A percentile compares a stretch with the other conserved stretches of the same genome.
Evolutionary conservation across 2,888 invertebrate species (phyloP).

Genomic region (Rhimphoctona megacephalus): DNA sequence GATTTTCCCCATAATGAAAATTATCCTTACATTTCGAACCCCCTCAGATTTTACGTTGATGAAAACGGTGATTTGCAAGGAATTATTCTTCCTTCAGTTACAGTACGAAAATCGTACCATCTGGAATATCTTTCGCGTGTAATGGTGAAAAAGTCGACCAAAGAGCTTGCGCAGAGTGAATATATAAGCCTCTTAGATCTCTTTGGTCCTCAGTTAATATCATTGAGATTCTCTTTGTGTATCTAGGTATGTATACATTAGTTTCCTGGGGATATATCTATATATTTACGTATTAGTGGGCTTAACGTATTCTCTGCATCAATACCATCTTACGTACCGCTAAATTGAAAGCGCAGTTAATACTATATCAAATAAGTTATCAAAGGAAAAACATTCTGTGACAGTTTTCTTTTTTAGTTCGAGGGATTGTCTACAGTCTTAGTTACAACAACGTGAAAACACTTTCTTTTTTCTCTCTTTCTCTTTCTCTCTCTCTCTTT

Average conservation of each 20-base stretch:
- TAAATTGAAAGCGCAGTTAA: slow-evolving; percentile 22
- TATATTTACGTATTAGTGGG: background rate
- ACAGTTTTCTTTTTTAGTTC: background rate
- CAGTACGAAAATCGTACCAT: background rate
- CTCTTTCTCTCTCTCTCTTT: background rate
- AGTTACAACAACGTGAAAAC: background rate
- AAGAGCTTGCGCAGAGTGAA: slow-evolving; percentile 29
- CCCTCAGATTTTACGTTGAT: background rate
- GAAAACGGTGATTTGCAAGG: background rate
- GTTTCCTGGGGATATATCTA: background rate
- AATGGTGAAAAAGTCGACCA: slow-evolving; percentile 5
- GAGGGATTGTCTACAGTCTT: slow-evolving; percentile 6
- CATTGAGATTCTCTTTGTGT: slow-evolving; percentile 4
- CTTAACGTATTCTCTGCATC: background rate
- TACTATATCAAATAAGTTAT: slow-evolving; percentile 26
- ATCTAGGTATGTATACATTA: background rate
- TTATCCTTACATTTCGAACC: background rate
- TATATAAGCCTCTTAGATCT: slow-evolving; percentile 53
- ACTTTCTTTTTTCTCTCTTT: background rate
- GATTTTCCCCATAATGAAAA: background rate
- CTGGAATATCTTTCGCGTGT: background rate
- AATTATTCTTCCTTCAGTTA: slow-evolving; percentile 1
- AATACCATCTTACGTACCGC: background rate
- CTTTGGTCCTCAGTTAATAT: slow-evolving; percentile 43
- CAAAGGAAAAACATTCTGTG: slow-evolving; percentile 17